Base-by-base conservation (phyloP, 2,888 invertebrate species). In the Xiphydria camelus region DNA sequence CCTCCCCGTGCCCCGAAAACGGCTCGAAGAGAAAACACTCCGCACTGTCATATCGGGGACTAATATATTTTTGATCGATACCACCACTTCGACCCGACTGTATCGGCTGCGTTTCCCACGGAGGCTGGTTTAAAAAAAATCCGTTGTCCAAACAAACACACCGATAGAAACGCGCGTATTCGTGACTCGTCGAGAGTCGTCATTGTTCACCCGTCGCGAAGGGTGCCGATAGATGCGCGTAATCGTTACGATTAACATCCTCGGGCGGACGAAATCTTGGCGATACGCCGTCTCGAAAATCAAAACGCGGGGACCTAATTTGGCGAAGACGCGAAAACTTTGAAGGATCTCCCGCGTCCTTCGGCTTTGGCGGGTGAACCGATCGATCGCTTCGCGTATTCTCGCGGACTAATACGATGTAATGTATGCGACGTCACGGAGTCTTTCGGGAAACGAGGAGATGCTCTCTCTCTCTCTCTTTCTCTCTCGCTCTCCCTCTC, bases 61-160 rank as follows among this genome's bases (percentile, higher is more conserved):
- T 75, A 75, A 75, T 75, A 75, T 74, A 75, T 75, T 75, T 74
- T 74, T 75, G 70, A 75, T 75, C 73, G 70, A 71, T 73, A 66
- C 64, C 53, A 41, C 51, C 52, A 57, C 45, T 40, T 41, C 56
- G 23, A n/a, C n/a, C n/a, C n/a, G n/a, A 56, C 40, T 59, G 66
- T 64, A 61, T 61, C 59, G 51, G 49, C 47, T 53, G 55, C 57
- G 55, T 66, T 73, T 75, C 75, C 70, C 75, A 75, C 73, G 73
- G 56, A 14, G 29, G 29, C 39, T 46, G 38, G 42, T 36, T 42
- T 41, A 52, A 61, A 61, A 59, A 66, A 67, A 62, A 64, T 64
- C 66, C 72, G 72, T 73, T 75, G 75, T 75, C 74, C 67, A 75
- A 75, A 75, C 75, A 75, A 75, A 75, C 75, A 74, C 69, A 73